Base-by-base conservation (phyloP, 2,888 invertebrate species). In the Nephrocerus scutellatus region DNA sequence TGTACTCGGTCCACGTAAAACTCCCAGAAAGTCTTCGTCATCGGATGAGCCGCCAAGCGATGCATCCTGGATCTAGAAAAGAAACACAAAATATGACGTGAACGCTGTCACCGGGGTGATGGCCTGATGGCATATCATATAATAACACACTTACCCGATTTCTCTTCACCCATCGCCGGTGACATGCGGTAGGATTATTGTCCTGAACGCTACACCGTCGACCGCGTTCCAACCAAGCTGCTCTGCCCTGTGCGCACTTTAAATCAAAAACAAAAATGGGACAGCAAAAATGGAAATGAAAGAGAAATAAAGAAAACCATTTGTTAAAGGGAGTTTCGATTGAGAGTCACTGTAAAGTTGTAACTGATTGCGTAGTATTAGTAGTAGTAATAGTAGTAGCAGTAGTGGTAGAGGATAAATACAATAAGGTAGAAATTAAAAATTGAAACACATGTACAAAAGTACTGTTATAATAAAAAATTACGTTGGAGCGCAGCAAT, bases 131-230 rank as follows among this genome's bases (percentile, higher is more conserved):
- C n/a, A n/a, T n/a, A n/a, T n/a, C n/a, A n/a, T n/a, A n/a, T n/a
- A n/a, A n/a, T n/a, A n/a, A 32, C 13, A 44, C 28, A 59, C 59
- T 73, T 75, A 87, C 87, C 77, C 86, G 77, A 74, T 88, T 87
- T 70, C 83, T 78, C 70, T 85, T 83, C 74, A 85, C 84, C 88
- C 88, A 88, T 72, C 82, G 75, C 53, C 80, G 76, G 68, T 79
- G 77, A 61, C 74, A 73, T 60, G 71, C 71, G 64, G 72, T 72
- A 62, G 77, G 75, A 54, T 65, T 66, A 53, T 64, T 66, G 59
- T 80, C 81, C 63, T 80, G 80, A 71, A 80, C 80, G 60, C 80
- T 76, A 70, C 73, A 75, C 64, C 74, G 72, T 57, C 74, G 70
- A 56, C 74, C 74, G 46, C 74, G 65, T 59, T 82, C 83, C 70